Percentiles rank a stretch among this genome's conserved stretches.
Evolutionary conservation across 2,888 invertebrate genomes (phyloP).

Genomic region (Nomada fabriciana): DNA sequence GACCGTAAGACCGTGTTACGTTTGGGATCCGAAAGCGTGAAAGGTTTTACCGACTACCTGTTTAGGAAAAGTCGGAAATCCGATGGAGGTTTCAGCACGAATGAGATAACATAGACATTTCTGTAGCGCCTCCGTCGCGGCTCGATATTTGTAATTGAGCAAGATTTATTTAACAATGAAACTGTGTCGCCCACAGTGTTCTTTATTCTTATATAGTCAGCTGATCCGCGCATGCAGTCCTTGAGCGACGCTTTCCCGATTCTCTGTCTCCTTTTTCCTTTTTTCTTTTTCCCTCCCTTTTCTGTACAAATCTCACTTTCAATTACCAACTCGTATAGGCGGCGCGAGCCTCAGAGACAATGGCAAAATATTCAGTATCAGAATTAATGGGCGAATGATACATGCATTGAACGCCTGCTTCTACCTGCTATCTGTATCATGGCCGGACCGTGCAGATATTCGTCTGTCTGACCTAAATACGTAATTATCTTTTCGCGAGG

Average conservation of each 20-base stretch:
- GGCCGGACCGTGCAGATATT: conserved; percentile 64
- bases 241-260: not conserved
- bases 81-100: no score
- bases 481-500: conserved; percentile 80
- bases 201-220: no score
- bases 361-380: conserved; percentile 51
- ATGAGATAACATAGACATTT: no score
- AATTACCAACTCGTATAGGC: conserved; percentile 8
- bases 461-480: conserved; percentile 79
- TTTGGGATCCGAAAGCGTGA: no score
- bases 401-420: conserved; percentile 20
- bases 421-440: conserved; percentile 61
- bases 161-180: no score
- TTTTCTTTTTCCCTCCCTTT: not conserved
- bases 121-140: no score
- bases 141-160: no score
- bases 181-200: no score
- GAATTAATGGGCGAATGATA: conserved; percentile 61
- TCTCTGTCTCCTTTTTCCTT: not conserved
- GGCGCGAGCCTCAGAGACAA: conserved; percentile 11
- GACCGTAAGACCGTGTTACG: no score
- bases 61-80: no score
- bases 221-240: conserved; percentile 12
- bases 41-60: no score
- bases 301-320: conserved; percentile 28